Evolutionary conservation across 2,113 vertebrate genomes (phyloP).

Genomic region (Tachuris rubrigastra): DNA sequence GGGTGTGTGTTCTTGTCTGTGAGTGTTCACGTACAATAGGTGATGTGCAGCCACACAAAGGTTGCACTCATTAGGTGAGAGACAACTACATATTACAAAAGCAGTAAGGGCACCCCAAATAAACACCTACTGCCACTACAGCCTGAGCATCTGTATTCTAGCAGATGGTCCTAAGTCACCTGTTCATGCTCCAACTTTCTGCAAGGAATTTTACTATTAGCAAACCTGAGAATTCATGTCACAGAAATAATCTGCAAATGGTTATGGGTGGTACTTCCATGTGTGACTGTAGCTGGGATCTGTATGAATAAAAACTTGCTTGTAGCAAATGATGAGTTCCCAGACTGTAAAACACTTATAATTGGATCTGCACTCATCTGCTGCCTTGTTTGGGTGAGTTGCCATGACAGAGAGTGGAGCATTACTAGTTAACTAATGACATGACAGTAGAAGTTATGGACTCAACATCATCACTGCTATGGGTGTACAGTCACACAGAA

Average conservation of each 20-base stretch:
- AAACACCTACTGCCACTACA: neutral
- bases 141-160: fast-evolving
- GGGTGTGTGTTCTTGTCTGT: neutral
- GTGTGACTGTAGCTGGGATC: neutral
- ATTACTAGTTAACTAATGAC: neutral
- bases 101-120: neutral
- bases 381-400: neutral
- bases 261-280: neutral
- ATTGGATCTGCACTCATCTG: neutral
- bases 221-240: neutral
- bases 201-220: neutral
- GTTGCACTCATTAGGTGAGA: neutral
- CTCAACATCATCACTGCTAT: neutral
- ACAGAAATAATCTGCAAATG: neutral
- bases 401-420: neutral
- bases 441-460: neutral
- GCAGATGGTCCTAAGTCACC: neutral
- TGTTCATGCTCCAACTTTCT: neutral
- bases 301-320: neutral
- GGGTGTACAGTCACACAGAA: neutral
- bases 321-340: neutral
- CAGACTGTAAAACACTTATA: neutral
- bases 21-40: too few species aligned
- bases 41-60: neutral
- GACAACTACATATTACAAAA: neutral